Evolutionary conservation across 2,888 invertebrate genomes (phyloP).

Genomic region (Lapara coniferarum): DNA sequence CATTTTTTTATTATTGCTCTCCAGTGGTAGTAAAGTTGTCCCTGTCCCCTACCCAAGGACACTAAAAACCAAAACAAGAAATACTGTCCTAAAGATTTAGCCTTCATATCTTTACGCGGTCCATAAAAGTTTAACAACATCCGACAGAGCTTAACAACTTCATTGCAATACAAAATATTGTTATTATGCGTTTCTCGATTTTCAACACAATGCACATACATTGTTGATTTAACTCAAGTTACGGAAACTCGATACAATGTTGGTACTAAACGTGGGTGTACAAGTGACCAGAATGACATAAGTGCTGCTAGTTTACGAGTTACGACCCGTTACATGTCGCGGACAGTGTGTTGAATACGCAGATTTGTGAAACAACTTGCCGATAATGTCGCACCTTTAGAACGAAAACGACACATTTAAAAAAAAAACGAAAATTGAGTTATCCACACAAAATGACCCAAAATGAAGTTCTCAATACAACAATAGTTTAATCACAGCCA

Average conservation of each 20-base stretch:
- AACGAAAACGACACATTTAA: too few relatives aligned
- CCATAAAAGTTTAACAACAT: neutral
- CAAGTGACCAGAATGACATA: slow-evolving; percentile 35
- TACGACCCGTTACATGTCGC: slow-evolving; percentile 23
- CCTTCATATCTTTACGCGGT: neutral
- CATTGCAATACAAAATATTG: slow-evolving; percentile 3
- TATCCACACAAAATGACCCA: too few relatives aligned
- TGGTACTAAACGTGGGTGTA: slow-evolving; percentile 28
- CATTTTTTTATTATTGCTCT: too few relatives aligned
- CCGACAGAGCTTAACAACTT: slow-evolving; percentile 5
- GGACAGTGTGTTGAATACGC: slow-evolving; percentile 25
- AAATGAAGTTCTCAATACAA: too few relatives aligned
- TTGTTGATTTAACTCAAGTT: slow-evolving; percentile 15
- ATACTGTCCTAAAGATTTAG: neutral
- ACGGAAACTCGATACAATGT: slow-evolving; percentile 23
- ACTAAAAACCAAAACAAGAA: neutral
- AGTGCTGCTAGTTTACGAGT: slow-evolving; percentile 27
- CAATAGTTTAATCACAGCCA: too few relatives aligned
- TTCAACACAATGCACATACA: slow-evolving; percentile 14
- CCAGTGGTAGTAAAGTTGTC: too few relatives aligned
- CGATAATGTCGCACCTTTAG: neutral
- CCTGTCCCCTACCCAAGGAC: too few relatives aligned
- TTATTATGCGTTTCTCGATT: neutral
- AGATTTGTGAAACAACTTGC: neutral
- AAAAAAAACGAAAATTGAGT: too few relatives aligned